phyloP scores from a whole-genome alignment of 2,113 vertebrate species.

The Caranx melampygus region DNA sequence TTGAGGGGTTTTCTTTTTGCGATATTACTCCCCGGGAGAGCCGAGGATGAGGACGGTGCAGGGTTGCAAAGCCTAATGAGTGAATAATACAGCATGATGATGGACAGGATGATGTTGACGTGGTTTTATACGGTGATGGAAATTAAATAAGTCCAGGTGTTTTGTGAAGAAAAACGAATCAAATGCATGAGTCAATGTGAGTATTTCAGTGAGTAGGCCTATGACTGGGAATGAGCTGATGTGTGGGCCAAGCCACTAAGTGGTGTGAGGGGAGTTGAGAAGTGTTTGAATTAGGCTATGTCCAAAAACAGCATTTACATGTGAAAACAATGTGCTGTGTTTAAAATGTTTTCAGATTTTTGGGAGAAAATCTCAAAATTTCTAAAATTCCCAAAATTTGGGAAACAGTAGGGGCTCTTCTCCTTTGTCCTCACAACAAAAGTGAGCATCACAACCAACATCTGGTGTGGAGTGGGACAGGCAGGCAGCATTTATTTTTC shows the following conservation, averaged over 20 bases:
- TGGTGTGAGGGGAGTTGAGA: conserved; percentile 40
- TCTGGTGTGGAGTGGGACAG: conserved; percentile 1
- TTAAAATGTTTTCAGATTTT: not conserved
- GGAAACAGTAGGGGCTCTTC: not conserved
- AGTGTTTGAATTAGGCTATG: conserved; percentile 23
- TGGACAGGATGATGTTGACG: conserved; percentile 26
- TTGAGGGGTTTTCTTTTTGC: conserved; percentile 42
- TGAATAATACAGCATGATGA: conserved; percentile 50
- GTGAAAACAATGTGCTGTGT: conserved; percentile 5
- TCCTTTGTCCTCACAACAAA: not conserved
- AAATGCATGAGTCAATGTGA: conserved; percentile 63
- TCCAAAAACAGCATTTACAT: conserved; percentile 5
- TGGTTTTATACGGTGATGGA: conserved; percentile 66
- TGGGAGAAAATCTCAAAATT: not conserved
- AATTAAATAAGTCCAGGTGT: conserved; percentile 71
- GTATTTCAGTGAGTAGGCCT: conserved; percentile 27
- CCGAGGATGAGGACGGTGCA: conserved; percentile 34
- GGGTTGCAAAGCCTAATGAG: conserved; percentile 56
- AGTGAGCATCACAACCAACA: not conserved
- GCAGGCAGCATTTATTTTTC: not conserved
- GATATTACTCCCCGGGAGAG: conserved; percentile 52
- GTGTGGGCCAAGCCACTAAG: conserved; percentile 48
- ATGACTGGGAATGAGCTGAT: not conserved
- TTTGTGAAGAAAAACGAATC: conserved; percentile 43
- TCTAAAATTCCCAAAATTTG: not conserved